phyloP scores from a whole-genome alignment of 2,888 invertebrate genomes.

The Nineta flava region DNA sequence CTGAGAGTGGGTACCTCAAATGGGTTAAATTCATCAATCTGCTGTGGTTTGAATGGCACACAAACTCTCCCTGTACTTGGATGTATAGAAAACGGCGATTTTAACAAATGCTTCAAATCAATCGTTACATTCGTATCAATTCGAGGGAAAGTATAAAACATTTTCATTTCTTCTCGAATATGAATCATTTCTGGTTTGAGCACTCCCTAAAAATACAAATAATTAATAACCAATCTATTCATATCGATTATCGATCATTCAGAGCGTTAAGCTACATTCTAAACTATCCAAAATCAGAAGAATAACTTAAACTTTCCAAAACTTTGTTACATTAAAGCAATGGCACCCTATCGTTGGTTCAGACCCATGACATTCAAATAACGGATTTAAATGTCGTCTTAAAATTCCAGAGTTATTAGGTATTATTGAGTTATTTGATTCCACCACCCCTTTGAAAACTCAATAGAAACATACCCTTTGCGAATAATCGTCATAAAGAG shows the following conservation, averaged over 20 bases:
- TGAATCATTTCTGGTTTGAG: conserved; percentile 29
- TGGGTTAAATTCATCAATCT: conserved; percentile 60
- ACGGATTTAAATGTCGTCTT: too few relatives aligned
- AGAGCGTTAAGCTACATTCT: too few relatives aligned
- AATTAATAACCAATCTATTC: not conserved
- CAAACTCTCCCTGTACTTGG: conserved; percentile 95
- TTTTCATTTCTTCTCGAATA: conserved; percentile 70
- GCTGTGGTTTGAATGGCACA: conserved; percentile 60
- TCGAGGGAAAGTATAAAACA: conserved; percentile 85
- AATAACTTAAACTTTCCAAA: too few relatives aligned
- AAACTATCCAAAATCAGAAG: too few relatives aligned
- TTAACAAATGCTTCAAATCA: conserved; percentile 90
- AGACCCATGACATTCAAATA: too few relatives aligned
- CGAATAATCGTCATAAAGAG: conserved; percentile 30
- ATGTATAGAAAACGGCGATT: conserved; percentile 96
- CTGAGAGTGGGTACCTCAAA: conserved; percentile 54
- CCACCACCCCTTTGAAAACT: too few relatives aligned
- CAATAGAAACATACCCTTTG: not conserved
- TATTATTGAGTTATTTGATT: too few relatives aligned
- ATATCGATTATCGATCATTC: not conserved
- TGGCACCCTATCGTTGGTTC: too few relatives aligned
- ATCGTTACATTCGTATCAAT: conserved; percentile 93
- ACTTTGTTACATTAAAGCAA: too few relatives aligned
- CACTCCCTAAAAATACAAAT: too few relatives aligned
- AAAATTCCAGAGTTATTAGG: too few relatives aligned